These are phyloP conservation scores for Sebastolobus altivelis DNA, from an alignment of 2,797 vertebrate species.

Conservation along the genomic window DNA sequence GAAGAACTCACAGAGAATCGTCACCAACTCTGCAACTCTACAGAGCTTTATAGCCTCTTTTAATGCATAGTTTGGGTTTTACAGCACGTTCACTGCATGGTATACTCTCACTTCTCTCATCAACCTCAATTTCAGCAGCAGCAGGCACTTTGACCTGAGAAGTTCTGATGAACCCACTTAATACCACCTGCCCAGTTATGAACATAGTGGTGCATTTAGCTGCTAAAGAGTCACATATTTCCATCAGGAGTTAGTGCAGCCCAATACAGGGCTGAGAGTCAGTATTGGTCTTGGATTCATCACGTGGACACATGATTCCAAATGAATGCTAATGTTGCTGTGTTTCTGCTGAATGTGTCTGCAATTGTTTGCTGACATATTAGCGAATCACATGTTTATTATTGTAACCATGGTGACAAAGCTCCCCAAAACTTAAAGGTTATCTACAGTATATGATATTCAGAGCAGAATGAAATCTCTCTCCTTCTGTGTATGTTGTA, in stretches of 20 bases:
- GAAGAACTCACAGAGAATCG: no score
- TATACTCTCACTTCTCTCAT: background rate
- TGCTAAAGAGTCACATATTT: background rate
- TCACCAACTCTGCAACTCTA: background rate
- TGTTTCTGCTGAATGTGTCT: background rate
- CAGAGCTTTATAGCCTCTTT: background rate
- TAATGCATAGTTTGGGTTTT: background rate
- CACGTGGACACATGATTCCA: background rate
- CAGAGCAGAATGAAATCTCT: background rate
- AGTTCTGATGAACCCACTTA: background rate
- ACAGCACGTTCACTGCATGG: background rate
- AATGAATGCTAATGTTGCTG: no score
- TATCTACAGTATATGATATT: background rate
- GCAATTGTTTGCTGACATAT: background rate
- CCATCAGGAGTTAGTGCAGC: background rate
- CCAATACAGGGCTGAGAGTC: background rate
- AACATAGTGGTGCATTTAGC: background rate
- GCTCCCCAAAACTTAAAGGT: background rate
- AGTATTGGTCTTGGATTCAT: background rate
- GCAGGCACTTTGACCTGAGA: background rate
- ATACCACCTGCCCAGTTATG: background rate
- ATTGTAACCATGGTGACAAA: background rate
- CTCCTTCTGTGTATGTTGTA: background rate
- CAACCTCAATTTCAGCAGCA: background rate
- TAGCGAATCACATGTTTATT: no score